phyloP scores from a whole-genome alignment of 2,797 vertebrate species.

The Dendrocincla fuliginosa region DNA sequence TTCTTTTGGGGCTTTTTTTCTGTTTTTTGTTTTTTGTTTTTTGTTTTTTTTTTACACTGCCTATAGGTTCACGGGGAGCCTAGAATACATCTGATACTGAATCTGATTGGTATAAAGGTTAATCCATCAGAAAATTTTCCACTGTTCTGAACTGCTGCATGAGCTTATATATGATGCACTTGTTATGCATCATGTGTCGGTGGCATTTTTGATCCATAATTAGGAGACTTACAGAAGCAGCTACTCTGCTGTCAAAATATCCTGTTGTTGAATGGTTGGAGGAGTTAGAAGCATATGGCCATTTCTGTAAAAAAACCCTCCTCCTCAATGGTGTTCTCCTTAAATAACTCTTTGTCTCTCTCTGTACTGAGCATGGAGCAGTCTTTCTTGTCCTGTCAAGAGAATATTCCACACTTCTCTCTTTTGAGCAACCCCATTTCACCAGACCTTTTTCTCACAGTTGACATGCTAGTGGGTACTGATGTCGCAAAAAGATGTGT shows the following conservation, averaged over 20 bases:
- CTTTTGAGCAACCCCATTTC: neutral
- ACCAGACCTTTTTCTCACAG: neutral
- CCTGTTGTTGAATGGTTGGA: neutral
- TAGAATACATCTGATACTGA: neutral
- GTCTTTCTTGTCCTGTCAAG: neutral
- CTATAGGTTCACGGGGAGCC: neutral
- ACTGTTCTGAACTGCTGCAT: neutral
- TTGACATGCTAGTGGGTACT: neutral
- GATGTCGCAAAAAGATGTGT: neutral
- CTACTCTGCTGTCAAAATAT: conserved; percentile 14
- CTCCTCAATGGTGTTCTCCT: neutral
- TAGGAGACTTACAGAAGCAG: neutral
- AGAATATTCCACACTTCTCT: neutral
- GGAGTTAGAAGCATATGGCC: neutral
- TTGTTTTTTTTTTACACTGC: neutral
- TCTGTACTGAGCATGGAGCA: neutral
- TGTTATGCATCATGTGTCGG: neutral
- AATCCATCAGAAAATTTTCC: neutral
- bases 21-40: neutral
- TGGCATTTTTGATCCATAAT: neutral
- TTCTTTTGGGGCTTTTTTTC: neutral
- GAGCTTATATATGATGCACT: neutral
- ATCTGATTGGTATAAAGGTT: neutral
- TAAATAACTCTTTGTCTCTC: neutral
- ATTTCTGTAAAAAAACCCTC: neutral